phyloP scores from a whole-genome alignment of 2,888 invertebrate genomes.

The Oscheius onirici region DNA sequence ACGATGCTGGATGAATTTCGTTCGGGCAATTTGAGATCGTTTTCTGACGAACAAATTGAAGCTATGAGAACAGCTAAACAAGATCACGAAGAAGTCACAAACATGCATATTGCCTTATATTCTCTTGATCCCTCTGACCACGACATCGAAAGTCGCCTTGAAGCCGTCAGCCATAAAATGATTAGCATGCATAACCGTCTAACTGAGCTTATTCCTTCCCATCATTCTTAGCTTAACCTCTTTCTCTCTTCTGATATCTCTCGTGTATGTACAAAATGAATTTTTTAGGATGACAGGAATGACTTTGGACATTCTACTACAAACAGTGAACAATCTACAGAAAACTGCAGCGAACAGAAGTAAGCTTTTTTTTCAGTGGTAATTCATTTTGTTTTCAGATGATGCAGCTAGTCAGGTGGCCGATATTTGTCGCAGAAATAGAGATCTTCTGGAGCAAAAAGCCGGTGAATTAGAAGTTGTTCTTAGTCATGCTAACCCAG shows the following conservation, averaged over 20 bases:
- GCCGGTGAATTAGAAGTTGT: slow-evolving; percentile 42
- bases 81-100: slow-evolving; percentile 49
- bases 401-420: slow-evolving; percentile 37
- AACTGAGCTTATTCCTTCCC: slow-evolving; percentile 13
- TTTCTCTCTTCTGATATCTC: slow-evolving; percentile 1
- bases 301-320: slow-evolving; percentile 25
- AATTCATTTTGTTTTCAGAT: slow-evolving; percentile 30
- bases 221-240: slow-evolving; percentile 17
- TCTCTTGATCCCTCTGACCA: slow-evolving; percentile 4
- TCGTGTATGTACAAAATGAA: slow-evolving; percentile 20
- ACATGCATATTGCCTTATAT: slow-evolving; percentile 45
- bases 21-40: slow-evolving; percentile 47
- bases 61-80: slow-evolving; percentile 51
- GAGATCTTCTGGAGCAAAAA: slow-evolving; percentile 45
- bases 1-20: slow-evolving; percentile 50
- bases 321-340: background rate
- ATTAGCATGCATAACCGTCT: slow-evolving; percentile 27
- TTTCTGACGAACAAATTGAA: slow-evolving; percentile 43
- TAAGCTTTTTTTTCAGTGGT: no score
- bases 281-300: slow-evolving; percentile 4
- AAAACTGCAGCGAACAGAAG: background rate
- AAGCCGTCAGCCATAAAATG: slow-evolving; percentile 18
- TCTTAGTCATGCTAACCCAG: slow-evolving; percentile 37
- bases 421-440: slow-evolving; percentile 40
- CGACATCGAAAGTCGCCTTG: slow-evolving; percentile 17